Evolutionary conservation across 2,888 invertebrate species (phyloP), one percentile per base, ranked within the genome.

Genomic region (Clitarchus hookeri): DNA sequence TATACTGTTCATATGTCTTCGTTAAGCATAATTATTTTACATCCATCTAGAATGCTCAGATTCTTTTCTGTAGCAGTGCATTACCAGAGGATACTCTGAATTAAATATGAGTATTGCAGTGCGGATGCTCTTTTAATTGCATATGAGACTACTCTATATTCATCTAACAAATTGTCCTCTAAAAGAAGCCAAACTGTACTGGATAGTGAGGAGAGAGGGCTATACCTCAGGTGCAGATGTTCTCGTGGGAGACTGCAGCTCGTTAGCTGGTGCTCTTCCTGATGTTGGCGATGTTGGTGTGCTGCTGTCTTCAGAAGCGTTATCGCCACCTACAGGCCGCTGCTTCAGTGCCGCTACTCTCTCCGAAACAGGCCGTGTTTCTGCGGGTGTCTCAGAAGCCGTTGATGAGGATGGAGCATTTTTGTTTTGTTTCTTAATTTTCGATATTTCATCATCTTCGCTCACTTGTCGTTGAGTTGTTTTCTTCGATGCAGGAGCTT

Each of bases 361-460:
- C 88, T 92, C 92, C 26, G 91, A 90, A 86, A 93, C 91, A 27
- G 94, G 91, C 83, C 94, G 92, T 88, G 95, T 94, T 54, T 94
- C 89, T 6, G 36, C 48, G 0, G 78, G 6, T 13, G 87, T 82
- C 23, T 77, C 44, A 44, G 79, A 27, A 0, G 86, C 78, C 3
- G 86, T 85, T 11, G 85, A 84, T 0, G 83, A 25, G 25, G 86
- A n/a, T n/a, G 83, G 25, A n/a, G 84, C 54, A 6, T 93, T 94
- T 91, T 97, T 97, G 90, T 96, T 97, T 92, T 96, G 96, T 90
- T 96, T 95, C 92, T 98, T 98, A 88, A 97, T 96, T 90, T 96
- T 95, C 16, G 96, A 93, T 88, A 98, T 97, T 91, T 98, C 98
- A 90, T 97, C 97, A 90, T 97, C 97, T 92, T 98, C 98, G 90